phyloP scores from a whole-genome alignment of 2,797 vertebrate genomes.

The Gymnoscopelus microlampas region DNA sequence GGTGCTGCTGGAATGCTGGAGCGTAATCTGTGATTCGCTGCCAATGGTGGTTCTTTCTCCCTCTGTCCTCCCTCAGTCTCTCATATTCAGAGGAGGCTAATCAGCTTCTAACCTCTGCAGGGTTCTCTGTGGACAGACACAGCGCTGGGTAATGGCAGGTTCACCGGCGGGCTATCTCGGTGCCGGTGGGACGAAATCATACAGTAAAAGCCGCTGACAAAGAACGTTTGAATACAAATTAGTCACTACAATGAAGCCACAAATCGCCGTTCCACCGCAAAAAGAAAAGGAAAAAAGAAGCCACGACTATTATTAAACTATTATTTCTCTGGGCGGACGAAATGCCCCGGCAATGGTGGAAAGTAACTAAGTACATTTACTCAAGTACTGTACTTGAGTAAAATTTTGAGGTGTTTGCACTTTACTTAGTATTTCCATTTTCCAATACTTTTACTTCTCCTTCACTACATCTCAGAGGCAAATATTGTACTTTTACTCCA shows the following conservation, averaged over 20 bases:
- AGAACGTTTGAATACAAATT: neutral
- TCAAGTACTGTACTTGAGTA: no score
- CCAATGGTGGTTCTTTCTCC: conserved; percentile 25
- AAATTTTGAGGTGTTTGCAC: no score
- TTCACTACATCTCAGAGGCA: no score
- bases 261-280: conserved; percentile 29
- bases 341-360: conserved; percentile 5
- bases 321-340: conserved; percentile 49
- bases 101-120: conserved; percentile 25
- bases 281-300: neutral
- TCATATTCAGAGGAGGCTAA: conserved; percentile 51
- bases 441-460: no score
- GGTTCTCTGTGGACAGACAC: conserved; percentile 20
- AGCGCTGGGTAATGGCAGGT: neutral
- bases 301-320: conserved; percentile 58
- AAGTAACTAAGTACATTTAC: no score
- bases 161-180: neutral
- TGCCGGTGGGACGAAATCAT: neutral
- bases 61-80: conserved; percentile 20
- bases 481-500: no score
- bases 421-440: no score
- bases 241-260: conserved; percentile 43
- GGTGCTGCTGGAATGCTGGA: conserved; percentile 34
- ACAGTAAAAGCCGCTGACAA: neutral
- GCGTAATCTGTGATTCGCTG: conserved; percentile 13